phyloP scores from a whole-genome alignment of 1,140 invertebrate species.

The Drosophila bifasciata region DNA sequence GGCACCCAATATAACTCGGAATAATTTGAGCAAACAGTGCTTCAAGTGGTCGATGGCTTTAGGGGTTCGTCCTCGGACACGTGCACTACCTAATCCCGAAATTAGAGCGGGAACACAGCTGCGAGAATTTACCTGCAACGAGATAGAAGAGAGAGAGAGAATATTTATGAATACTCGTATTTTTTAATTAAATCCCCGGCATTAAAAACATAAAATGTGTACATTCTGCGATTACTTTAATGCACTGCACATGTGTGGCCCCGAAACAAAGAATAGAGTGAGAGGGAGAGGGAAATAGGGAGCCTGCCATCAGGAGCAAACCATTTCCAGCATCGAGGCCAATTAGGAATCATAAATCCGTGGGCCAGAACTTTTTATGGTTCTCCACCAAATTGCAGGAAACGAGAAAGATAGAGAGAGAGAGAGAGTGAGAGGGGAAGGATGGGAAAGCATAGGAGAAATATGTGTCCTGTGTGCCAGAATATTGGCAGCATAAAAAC shows the following conservation, averaged over 20 bases:
- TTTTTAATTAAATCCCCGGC: conserved; percentile 67
- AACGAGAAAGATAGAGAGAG: no score
- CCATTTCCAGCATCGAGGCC: conserved; percentile 33
- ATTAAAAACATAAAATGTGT: conserved; percentile 44
- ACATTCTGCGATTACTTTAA: conserved; percentile 50
- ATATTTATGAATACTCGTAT: neutral
- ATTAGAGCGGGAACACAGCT: conserved; percentile 29
- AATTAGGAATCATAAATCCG: conserved; percentile 72
- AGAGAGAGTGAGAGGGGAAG: conserved; percentile 6
- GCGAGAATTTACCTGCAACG: conserved; percentile 61
- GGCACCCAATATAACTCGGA: conserved; percentile 57
- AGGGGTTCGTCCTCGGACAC: conserved; percentile 31
- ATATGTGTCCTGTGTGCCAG: no score
- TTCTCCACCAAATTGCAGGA: conserved; percentile 62
- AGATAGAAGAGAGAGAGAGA: conserved; percentile 7
- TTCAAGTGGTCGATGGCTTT: conserved; percentile 53
- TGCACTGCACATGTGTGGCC: conserved; percentile 47
- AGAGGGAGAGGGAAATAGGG: neutral
- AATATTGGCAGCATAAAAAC: conserved; percentile 43
- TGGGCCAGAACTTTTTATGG: conserved; percentile 60
- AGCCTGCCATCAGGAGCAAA: no score
- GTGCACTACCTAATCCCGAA: conserved; percentile 41
- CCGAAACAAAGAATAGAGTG: no score
- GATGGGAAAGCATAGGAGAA: conserved; percentile 4
- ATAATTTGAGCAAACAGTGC: conserved; percentile 70